phyloP scores from a whole-genome alignment of 2,888 invertebrate genomes.

The Drosophila percnosoma region DNA sequence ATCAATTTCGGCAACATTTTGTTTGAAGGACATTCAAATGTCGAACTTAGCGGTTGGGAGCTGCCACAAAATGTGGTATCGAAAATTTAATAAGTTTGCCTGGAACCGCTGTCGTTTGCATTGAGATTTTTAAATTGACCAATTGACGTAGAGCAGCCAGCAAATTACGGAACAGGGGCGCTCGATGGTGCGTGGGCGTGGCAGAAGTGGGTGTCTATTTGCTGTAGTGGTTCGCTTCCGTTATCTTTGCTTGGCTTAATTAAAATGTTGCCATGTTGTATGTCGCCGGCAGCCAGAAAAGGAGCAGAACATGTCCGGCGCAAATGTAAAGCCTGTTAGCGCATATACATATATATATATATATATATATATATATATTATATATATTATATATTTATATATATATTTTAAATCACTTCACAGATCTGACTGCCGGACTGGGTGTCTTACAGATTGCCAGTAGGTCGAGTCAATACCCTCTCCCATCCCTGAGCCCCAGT shows the following conservation, averaged over 20 bases:
- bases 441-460: constrained; percentile 7
- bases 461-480: constrained; percentile 1
- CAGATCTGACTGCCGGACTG: constrained; percentile 5
- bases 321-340: constrained; percentile 8
- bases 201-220: not conserved
- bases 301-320: not conserved
- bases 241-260: constrained; percentile 38
- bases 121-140: constrained; percentile 18
- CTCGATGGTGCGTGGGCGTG: constrained; percentile 11
- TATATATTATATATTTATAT: not conserved
- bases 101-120: constrained; percentile 20
- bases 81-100: constrained; percentile 25
- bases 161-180: not conserved
- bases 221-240: constrained; percentile 1
- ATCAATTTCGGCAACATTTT: not conserved
- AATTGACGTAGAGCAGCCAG: constrained; percentile 7
- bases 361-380: constrained; percentile 7
- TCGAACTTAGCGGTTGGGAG: not conserved
- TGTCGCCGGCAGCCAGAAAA: constrained; percentile 10
- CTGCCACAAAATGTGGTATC: constrained; percentile 9
- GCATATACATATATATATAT: not conserved
- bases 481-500: not conserved
- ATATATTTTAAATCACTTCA: constrained; percentile 43
- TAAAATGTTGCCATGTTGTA: constrained; percentile 41
- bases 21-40: constrained; percentile 7